phyloP scores from a whole-genome alignment of 2,888 invertebrate species.

The Chrysolina haemoptera region DNA sequence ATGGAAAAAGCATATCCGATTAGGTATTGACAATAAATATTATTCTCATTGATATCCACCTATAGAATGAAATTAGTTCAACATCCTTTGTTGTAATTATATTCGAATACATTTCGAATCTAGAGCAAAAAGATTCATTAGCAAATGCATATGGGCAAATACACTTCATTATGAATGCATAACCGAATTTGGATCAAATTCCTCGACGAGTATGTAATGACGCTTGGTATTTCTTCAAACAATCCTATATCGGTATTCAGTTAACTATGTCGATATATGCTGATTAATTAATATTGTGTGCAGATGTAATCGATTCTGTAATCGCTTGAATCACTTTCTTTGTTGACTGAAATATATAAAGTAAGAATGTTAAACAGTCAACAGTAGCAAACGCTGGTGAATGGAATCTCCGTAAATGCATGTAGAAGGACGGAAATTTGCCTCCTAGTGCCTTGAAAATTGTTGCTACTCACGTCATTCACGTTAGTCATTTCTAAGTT shows the following conservation, averaged over 20 bases:
- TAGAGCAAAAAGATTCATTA: conserved; percentile 2
- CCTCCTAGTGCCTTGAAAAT: too few relatives aligned
- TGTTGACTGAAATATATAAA: not conserved
- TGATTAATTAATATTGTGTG: conserved; percentile 1
- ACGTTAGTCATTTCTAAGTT: too few relatives aligned
- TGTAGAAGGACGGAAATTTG: too few relatives aligned
- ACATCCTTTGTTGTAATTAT: not conserved
- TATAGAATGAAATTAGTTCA: not conserved
- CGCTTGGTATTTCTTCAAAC: conserved; percentile 18
- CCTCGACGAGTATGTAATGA: conserved; percentile 1
- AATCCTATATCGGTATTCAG: conserved; percentile 8
- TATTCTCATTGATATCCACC: too few relatives aligned
- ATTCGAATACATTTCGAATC: not conserved
- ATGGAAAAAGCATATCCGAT: too few relatives aligned
- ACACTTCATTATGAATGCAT: conserved; percentile 19
- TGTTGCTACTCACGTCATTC: too few relatives aligned
- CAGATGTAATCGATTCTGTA: not conserved
- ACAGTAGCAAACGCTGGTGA: too few relatives aligned
- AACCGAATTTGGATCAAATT: conserved; percentile 13
- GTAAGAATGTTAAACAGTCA: too few relatives aligned
- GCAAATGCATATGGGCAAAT: not conserved
- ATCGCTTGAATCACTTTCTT: not conserved
- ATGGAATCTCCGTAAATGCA: too few relatives aligned
- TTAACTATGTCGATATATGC: conserved; percentile 6
- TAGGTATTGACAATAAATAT: too few relatives aligned